Conservation (phyloP, 2,797 vertebrate genomes). For the Ptychadena robeensis region DNA sequence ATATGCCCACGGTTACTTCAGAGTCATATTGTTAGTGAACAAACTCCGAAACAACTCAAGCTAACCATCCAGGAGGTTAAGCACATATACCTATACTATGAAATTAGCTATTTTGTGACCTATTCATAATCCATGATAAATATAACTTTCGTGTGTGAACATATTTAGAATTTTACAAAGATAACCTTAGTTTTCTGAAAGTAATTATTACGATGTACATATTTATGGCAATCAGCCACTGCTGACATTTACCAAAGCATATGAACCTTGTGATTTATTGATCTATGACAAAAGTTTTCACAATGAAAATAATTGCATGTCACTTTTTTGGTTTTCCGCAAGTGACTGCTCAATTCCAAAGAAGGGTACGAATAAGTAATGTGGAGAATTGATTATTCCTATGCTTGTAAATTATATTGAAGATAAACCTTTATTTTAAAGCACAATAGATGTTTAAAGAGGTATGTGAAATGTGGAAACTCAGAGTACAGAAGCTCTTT, state of each 20-base stretch:
- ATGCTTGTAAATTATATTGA: not conserved
- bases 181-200: not conserved
- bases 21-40: too few species aligned
- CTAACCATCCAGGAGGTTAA: too few species aligned
- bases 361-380: not conserved
- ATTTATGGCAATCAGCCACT: conserved; percentile 16
- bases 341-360: not conserved
- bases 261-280: conserved; percentile 37
- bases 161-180: not conserved
- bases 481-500: not conserved
- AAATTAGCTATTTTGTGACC: too few species aligned
- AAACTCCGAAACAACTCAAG: too few species aligned
- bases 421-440: not conserved
- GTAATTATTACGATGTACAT: conserved; percentile 20
- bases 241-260: conserved; percentile 34
- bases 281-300: conserved; percentile 20
- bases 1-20: too few species aligned
- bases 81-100: too few species aligned
- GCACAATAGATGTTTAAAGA: not conserved
- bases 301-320: conserved; percentile 19
- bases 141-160: not conserved
- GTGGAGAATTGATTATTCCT: not conserved
- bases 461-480: not conserved
- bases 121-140: too few species aligned
- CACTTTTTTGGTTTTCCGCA: conserved; percentile 3